Evolutionary conservation across 2,113 vertebrate species (phyloP), one percentile per base, ranked within the genome.

Genomic region (Pyxicephalus adspersus): DNA sequence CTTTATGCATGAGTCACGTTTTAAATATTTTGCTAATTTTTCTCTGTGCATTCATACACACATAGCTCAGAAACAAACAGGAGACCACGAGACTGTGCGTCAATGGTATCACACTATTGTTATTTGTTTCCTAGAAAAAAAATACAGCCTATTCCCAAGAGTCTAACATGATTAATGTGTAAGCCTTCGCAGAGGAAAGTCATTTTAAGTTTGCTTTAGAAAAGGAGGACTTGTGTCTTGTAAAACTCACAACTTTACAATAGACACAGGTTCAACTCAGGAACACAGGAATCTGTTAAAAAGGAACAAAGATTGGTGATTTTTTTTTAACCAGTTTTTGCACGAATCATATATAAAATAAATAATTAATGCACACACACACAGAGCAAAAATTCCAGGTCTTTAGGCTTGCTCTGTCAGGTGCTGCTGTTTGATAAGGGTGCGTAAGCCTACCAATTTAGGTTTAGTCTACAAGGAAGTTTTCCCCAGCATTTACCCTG

Each of bases 121-220:
- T 54, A 55, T 60, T 78, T 78, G 64, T 78, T 78, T 77, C 38
- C 50, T 65, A 77, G 58, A 54, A 52, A 77, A n/a, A n/a, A 77
- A 34, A 13, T 23, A 55, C 34, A 13, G 28, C 58, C 54, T 74
- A 74, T 74, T 74, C 71, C 71, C 52, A 74, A 29, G 54, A 18
- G 20, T 22, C 71, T 31, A 60, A 57, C 71, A 74, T 34, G 28
- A 74, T 77, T 77, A 64, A 77, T 55, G 19, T 31, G 51, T 45
- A 64, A 77, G 55, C 25, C 45, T 31, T 77, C 34, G 28, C 63
- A 34, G 29, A 25, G 71, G 54, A 74, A 74, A 73, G 22, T 19
- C 26, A 57, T 54, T 71, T 71, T 73, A 73, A 34, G 28, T 58
- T n/a, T n/a, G 71, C 71, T 74, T 38, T 58, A 60, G 71, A 54